Evolutionary conservation across 2,888 invertebrate genomes (phyloP).

Genomic region (Nesidiocoris tenuis): DNA sequence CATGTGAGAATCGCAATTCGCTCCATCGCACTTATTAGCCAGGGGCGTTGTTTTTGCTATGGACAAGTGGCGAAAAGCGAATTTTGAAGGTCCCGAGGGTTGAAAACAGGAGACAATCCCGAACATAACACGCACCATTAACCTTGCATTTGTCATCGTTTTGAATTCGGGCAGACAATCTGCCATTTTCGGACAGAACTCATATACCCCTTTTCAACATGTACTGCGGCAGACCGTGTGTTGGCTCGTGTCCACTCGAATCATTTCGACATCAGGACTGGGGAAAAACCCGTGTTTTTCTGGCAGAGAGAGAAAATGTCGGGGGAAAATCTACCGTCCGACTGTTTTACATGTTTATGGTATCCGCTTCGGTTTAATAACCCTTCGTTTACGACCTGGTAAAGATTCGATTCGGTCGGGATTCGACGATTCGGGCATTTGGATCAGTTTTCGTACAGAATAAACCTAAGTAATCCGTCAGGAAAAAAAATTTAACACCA

Average conservation of each 20-base stretch:
- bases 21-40: no score
- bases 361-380: neutral
- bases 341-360: neutral
- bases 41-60: conserved; percentile 28
- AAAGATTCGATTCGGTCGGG: no score
- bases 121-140: conserved; percentile 20
- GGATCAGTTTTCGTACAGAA: no score
- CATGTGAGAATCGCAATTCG: no score
- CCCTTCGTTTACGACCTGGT: no score
- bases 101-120: conserved; percentile 7
- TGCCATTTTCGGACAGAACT: neutral
- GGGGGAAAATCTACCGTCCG: neutral
- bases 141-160: conserved; percentile 26
- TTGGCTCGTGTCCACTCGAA: neutral
- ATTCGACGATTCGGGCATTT: no score
- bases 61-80: conserved; percentile 4
- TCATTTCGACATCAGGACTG: neutral
- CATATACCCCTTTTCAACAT: no score
- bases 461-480: no score
- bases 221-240: neutral
- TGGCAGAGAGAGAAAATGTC: neutral
- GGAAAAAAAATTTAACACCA: no score
- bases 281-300: neutral
- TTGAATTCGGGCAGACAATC: neutral
- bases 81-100: neutral